Evolutionary conservation across 2,888 invertebrate species (phyloP), one percentile per base, ranked within the genome.

Genomic region (Synanthedon andrenaeformis): DNA sequence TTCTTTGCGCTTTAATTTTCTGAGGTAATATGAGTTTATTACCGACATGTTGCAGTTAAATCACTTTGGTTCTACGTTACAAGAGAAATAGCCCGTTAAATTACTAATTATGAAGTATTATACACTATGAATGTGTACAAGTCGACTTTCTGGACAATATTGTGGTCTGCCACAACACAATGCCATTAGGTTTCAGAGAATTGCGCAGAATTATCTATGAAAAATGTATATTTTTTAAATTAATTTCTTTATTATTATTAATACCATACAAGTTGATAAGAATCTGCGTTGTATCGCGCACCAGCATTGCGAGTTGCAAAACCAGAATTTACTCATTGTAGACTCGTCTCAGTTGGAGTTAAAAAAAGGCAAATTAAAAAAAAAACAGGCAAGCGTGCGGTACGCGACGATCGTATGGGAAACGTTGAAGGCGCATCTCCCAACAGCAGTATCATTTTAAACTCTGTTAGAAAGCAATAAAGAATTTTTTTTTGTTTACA

Each of bases 281-380:
- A 35, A 35, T 35, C 35, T 35, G 35, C 8, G 35, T 35, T 35
- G 6, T 76, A 79, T 80, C 72, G 66, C 72, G 70, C 74, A 79
- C 77, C 79, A 76, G 69, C 76, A 76, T 74, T 79, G 76, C 77
- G 69, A 79, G 77, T 80, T 74, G 85, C 80, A 75, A 80, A 86
- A 85, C 86, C 85, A 84, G 86, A 86, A 86, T 82, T 75, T 66
- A 70, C 76, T 77, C 76, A 77, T 79, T 79, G 85, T 82, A 81
- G 81, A 84, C 87, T 74, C 79, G 87, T 82, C 81, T 80, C 69
- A 74, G 70, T 64, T 28, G 51, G 51, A 51, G 17, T 14, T 45
- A 68, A 71, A 70, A 71, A 76, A 77, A 75, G 70, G 71, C 67
- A 66, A 64, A 62, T 62, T 23, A 58, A 69, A 74, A 70, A 72